Percentiles rank a stretch among this genome's conserved stretches.
Evolutionary conservation across 2,888 invertebrate genomes (phyloP).

Genomic region (Drosophila cyrtoloma): DNA sequence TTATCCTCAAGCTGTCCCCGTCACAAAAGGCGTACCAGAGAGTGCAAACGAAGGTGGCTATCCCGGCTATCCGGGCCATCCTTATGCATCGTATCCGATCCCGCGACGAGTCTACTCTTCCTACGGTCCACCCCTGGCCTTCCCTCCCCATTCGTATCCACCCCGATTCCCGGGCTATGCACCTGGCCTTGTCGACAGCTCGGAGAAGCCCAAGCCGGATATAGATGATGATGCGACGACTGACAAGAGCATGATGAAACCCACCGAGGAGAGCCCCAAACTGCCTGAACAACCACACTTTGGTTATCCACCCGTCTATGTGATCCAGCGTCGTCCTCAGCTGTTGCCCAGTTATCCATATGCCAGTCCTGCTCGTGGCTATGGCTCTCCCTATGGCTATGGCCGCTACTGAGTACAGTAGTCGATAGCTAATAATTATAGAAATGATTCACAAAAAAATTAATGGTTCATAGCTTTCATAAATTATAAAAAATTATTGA

Average conservation of each 20-base stretch:
- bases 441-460: background rate
- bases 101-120: constrained; percentile 39
- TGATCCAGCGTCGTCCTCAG: constrained; percentile 43
- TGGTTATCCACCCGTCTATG: constrained; percentile 55
- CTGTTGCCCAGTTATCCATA: constrained; percentile 32
- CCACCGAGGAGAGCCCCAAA: constrained; percentile 15
- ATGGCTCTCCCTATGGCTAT: constrained; percentile 50
- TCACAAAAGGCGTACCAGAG: background rate
- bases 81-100: constrained; percentile 15
- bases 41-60: constrained; percentile 9
- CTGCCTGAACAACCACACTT: constrained; percentile 14
- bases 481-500: background rate
- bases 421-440: background rate
- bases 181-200: constrained; percentile 5
- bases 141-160: background rate
- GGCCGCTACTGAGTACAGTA: constrained; percentile 30
- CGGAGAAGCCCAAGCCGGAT: constrained; percentile 12
- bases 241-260: constrained; percentile 8
- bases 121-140: constrained; percentile 28
- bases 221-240: background rate
- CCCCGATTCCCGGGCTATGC: constrained; percentile 18
- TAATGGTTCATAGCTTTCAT: background rate
- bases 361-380: constrained; percentile 40
- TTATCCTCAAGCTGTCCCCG: constrained; percentile 10
- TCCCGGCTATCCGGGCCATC: constrained; percentile 19